Percentiles rank a stretch among this genome's conserved stretches.
phyloP scores from a whole-genome alignment of 2,113 vertebrate genomes.

The Oryzias curvinotus region DNA sequence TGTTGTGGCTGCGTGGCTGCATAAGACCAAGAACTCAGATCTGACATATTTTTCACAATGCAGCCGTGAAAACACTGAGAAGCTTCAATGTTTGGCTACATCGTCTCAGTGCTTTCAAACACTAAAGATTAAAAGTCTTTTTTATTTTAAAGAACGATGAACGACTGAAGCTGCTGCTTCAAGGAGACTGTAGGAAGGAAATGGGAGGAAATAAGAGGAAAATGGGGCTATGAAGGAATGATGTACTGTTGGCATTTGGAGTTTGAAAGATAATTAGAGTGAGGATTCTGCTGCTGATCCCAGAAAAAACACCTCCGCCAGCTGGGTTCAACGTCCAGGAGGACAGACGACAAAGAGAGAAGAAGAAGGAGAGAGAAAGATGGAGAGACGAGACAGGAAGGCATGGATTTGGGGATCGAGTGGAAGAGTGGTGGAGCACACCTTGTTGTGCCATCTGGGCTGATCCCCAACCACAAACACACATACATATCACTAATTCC shows the following conservation, averaged over 20 bases:
- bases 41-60: too few species aligned
- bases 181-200: slow-evolving; percentile 17
- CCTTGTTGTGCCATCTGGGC: slow-evolving; percentile 80
- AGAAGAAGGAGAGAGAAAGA: slow-evolving; percentile 32
- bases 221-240: slow-evolving; percentile 48
- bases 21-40: too few species aligned
- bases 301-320: slow-evolving; percentile 72
- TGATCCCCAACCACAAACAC: slow-evolving; percentile 45
- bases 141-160: slow-evolving; percentile 13
- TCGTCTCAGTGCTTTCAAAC: slow-evolving; percentile 59
- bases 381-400: slow-evolving; percentile 45
- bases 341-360: slow-evolving; percentile 40
- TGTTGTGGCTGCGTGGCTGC: too few species aligned
- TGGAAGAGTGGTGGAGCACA: slow-evolving; percentile 69
- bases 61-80: slow-evolving; percentile 1
- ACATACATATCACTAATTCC: slow-evolving; percentile 20
- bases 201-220: slow-evolving; percentile 15
- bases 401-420: slow-evolving; percentile 58
- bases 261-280: slow-evolving; percentile 72
- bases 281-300: slow-evolving; percentile 73
- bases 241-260: slow-evolving; percentile 56
- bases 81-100: background rate
- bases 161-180: slow-evolving; percentile 44
- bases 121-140: slow-evolving; percentile 20
- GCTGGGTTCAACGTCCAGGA: slow-evolving; percentile 76